Percentiles rank a stretch among this genome's conserved stretches.
These are phyloP conservation scores for Aurelia sp. DNA, from an alignment of 30 jellyfish, hydroid and myxozoan species.

Conservation along the genomic window DNA sequence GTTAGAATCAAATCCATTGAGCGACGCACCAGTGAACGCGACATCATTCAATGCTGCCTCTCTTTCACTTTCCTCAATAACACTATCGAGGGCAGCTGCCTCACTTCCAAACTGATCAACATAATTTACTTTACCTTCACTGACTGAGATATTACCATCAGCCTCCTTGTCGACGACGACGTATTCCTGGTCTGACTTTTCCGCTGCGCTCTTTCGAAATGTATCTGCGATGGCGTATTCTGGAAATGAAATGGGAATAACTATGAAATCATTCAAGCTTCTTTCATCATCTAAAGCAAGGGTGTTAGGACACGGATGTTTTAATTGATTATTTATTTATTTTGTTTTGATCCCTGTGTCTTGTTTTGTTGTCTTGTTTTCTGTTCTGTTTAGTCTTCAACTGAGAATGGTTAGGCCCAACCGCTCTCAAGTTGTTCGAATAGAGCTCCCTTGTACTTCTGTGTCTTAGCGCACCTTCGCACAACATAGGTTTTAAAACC, in stretches of 20 bases:
- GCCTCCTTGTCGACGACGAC: slow-evolving; percentile 57
- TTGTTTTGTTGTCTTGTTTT: too few relatives aligned
- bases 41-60: slow-evolving; percentile 65
- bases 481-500: too few relatives aligned
- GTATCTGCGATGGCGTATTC: slow-evolving; percentile 61
- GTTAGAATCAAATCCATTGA: slow-evolving; percentile 23
- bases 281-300: too few relatives aligned
- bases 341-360: too few relatives aligned
- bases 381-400: too few relatives aligned
- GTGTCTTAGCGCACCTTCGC: too few relatives aligned
- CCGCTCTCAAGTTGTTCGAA: too few relatives aligned
- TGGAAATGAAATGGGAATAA: not conserved
- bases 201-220: slow-evolving; percentile 1
- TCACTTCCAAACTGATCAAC: slow-evolving; percentile 62
- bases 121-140: slow-evolving; percentile 77
- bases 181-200: slow-evolving; percentile 43
- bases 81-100: slow-evolving; percentile 73
- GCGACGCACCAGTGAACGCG: slow-evolving; percentile 32
- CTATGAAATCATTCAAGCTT: too few relatives aligned
- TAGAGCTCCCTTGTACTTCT: too few relatives aligned
- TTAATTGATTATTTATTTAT: too few relatives aligned
- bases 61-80: slow-evolving; percentile 41
- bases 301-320: too few relatives aligned
- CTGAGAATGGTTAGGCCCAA: too few relatives aligned
- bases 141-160: slow-evolving; percentile 56